These are phyloP conservation scores for Meandrusa payeni DNA, from an alignment of 2,888 invertebrate species.

Conservation along the genomic window DNA sequence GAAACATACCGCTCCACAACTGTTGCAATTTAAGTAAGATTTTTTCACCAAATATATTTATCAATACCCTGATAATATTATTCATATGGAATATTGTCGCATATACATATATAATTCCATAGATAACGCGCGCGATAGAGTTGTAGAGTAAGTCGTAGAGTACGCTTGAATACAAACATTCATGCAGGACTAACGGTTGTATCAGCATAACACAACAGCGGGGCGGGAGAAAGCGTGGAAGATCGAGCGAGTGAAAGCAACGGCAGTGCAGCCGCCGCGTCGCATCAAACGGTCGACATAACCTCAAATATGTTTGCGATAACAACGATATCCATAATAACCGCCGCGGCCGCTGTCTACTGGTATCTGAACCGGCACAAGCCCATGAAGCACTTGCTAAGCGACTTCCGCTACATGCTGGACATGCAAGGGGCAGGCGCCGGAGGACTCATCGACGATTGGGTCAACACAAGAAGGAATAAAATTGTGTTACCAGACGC, in stretches of 20 bases:
- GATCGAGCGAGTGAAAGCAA: slow-evolving; percentile 70
- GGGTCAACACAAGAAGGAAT: slow-evolving; percentile 77
- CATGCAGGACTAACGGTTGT: slow-evolving; percentile 64
- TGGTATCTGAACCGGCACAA: slow-evolving; percentile 78
- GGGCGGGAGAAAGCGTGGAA: slow-evolving; percentile 70
- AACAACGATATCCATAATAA: slow-evolving; percentile 43
- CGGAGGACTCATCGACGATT: slow-evolving; percentile 81
- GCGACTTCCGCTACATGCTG: slow-evolving; percentile 75
- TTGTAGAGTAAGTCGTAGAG: not conserved
- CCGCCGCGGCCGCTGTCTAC: slow-evolving; percentile 53
- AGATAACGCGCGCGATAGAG: not conserved
- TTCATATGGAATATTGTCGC: too few relatives aligned
- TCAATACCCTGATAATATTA: too few relatives aligned
- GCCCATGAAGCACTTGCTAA: slow-evolving; percentile 71
- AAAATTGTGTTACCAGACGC: slow-evolving; percentile 83
- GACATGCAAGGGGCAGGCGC: slow-evolving; percentile 82
- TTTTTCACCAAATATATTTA: too few relatives aligned
- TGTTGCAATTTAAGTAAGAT: too few relatives aligned
- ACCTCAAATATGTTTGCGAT: slow-evolving; percentile 60
- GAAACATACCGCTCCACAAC: too few relatives aligned
- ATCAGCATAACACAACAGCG: slow-evolving; percentile 54
- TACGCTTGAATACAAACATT: slow-evolving; percentile 7
- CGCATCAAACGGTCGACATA: slow-evolving; percentile 52
- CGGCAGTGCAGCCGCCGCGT: slow-evolving; percentile 55
- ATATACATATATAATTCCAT: too few relatives aligned